Conservation (phyloP, 2,888 invertebrate genomes). For the Microplitis deprimator region DNA sequence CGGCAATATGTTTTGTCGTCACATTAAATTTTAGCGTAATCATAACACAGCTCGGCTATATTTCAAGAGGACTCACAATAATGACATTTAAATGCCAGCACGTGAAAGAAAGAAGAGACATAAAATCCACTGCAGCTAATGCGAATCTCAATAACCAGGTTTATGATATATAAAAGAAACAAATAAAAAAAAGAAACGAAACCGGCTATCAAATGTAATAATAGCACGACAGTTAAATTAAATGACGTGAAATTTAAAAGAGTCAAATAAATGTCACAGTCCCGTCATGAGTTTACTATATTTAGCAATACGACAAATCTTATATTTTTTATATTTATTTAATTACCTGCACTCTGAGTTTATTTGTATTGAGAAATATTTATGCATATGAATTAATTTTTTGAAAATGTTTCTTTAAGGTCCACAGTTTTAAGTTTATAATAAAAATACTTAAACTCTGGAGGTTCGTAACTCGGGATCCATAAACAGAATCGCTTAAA, state of each 20-base stretch:
- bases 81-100: constrained; percentile 56
- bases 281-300: not conserved
- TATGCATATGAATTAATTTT: not conserved
- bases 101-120: not conserved
- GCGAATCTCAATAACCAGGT: constrained; percentile 13
- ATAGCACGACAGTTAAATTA: not conserved
- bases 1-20: constrained; percentile 2
- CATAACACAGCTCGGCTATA: constrained; percentile 37
- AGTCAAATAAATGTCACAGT: not conserved
- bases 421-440: not conserved
- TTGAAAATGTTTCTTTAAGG: not conserved
- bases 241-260: not conserved
- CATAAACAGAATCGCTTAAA: not conserved
- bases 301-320: not conserved
- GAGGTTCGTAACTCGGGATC: not conserved
- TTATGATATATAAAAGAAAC: not conserved
- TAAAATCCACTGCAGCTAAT: not conserved
- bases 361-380: too few relatives aligned
- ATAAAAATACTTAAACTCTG: not conserved
- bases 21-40: not conserved
- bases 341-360: too few relatives aligned
- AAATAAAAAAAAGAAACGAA: constrained; percentile 1
- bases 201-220: not conserved
- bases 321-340: not conserved
- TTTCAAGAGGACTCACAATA: constrained; percentile 56